Conservation (phyloP, 35 echinoderm and acorn worm species). For the Diadema setosum region DNA sequence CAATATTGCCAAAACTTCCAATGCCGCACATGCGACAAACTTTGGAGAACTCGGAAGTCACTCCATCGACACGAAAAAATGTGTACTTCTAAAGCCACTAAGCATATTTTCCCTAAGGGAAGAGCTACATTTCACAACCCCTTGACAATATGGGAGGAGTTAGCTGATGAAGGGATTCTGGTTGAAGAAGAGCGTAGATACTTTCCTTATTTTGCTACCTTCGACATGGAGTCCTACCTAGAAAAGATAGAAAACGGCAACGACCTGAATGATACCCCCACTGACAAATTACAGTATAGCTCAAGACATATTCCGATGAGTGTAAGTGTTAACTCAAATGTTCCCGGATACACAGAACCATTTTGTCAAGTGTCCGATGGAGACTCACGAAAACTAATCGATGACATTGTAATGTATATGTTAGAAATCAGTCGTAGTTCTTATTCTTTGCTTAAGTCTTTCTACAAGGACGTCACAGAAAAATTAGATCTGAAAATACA, state of each 20-base stretch:
- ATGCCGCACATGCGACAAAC: conserved; percentile 13
- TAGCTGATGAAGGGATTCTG: too few relatives aligned
- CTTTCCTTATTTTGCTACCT: conserved; percentile 20
- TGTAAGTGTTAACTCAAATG: conserved; percentile 1
- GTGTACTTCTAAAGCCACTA: not conserved
- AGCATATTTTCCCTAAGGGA: conserved; percentile 17
- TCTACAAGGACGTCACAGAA: too few relatives aligned
- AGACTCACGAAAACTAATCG: too few relatives aligned
- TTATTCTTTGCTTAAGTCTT: not conserved
- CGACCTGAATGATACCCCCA: not conserved
- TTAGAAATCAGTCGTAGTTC: not conserved
- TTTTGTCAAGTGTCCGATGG: not conserved
- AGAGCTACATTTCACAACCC: not conserved
- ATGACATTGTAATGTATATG: not conserved
- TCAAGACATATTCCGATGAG: too few relatives aligned
- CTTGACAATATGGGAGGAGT: too few relatives aligned
- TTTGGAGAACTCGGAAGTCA: not conserved
- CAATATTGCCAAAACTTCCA: conserved; percentile 21
- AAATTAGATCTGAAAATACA: not conserved
- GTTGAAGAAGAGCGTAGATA: too few relatives aligned
- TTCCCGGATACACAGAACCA: not conserved
- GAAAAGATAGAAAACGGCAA: not conserved
- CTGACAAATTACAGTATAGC: too few relatives aligned
- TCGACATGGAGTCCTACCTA: conserved; percentile 26
- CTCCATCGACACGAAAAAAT: conserved; percentile 26